phyloP scores from a whole-genome alignment of 2,113 vertebrate genomes.

The Tamias sibiricus region DNA sequence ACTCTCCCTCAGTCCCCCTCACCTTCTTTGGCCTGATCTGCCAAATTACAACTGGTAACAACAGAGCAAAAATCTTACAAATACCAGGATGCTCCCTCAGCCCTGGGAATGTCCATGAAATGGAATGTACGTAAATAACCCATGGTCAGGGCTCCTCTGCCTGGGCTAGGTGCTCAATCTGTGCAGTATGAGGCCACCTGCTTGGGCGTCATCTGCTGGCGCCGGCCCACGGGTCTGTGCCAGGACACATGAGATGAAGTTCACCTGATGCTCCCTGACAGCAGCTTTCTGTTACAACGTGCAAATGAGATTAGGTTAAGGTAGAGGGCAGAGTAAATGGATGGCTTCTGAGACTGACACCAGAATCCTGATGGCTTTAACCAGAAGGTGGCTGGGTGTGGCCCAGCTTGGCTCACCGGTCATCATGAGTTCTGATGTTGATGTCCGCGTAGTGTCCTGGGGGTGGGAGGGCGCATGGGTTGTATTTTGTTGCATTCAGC shows the following conservation, averaged over 20 bases:
- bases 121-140: background rate
- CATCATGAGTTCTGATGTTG: conserved; percentile 23
- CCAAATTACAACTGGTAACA: background rate
- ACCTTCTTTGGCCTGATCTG: background rate
- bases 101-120: background rate
- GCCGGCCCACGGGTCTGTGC: background rate
- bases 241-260: conserved; percentile 54
- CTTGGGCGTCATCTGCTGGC: conserved; percentile 53
- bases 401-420: conserved; percentile 40
- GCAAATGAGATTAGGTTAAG: conserved; percentile 72
- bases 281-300: conserved; percentile 61
- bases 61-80: background rate
- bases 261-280: conserved; percentile 70
- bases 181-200: conserved; percentile 64
- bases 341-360: conserved; percentile 50
- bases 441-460: conserved; percentile 2
- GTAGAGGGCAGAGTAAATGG: conserved; percentile 62
- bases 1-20: rapidly evolving
- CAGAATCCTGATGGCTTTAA: conserved; percentile 38
- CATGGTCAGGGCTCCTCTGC: background rate
- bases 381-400: conserved; percentile 55
- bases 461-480: background rate
- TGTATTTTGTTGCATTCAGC: conserved; percentile 31
- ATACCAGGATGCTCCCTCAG: background rate
- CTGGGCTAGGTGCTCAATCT: conserved; percentile 38